Conservation (phyloP, 1,140 invertebrate species). For the Leptinotarsa lineolata region DNA sequence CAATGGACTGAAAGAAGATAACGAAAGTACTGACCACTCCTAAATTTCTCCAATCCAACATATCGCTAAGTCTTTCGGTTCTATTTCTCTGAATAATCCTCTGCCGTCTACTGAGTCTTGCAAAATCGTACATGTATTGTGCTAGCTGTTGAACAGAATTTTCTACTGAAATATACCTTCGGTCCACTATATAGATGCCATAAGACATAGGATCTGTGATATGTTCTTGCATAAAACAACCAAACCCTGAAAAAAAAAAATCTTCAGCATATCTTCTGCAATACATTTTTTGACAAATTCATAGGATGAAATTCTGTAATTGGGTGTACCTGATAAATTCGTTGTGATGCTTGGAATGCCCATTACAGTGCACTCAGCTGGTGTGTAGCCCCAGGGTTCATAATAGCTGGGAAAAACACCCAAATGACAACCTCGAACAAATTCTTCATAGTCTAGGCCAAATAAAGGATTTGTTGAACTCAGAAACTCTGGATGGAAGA, state of each 20-base stretch:
- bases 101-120: conserved; percentile 88
- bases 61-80: conserved; percentile 94
- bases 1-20: too few species aligned
- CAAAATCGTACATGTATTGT: conserved; percentile 94
- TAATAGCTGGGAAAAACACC: conserved; percentile 97
- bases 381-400: conserved; percentile 99
- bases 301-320: too few species aligned
- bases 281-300: too few species aligned
- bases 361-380: conserved; percentile 99
- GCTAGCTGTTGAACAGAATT: conserved; percentile 93
- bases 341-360: conserved; percentile 71
- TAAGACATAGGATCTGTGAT: conserved; percentile 97
- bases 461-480: conserved; percentile 98
- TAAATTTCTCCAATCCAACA: conserved; percentile 98
- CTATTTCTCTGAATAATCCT: conserved; percentile 98
- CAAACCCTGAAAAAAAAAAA: conserved; percentile 74
- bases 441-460: conserved; percentile 98
- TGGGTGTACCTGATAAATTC: conserved; percentile 80
- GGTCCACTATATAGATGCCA: conserved; percentile 98
- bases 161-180: conserved; percentile 57
- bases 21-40: conserved; percentile 60
- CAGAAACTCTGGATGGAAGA: conserved; percentile 99
- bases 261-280: background rate
- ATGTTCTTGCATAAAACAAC: conserved; percentile 99
- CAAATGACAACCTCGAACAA: conserved; percentile 97